Conservation (phyloP, 2,113 vertebrate genomes). For the Cyrtonyx montezumae region DNA sequence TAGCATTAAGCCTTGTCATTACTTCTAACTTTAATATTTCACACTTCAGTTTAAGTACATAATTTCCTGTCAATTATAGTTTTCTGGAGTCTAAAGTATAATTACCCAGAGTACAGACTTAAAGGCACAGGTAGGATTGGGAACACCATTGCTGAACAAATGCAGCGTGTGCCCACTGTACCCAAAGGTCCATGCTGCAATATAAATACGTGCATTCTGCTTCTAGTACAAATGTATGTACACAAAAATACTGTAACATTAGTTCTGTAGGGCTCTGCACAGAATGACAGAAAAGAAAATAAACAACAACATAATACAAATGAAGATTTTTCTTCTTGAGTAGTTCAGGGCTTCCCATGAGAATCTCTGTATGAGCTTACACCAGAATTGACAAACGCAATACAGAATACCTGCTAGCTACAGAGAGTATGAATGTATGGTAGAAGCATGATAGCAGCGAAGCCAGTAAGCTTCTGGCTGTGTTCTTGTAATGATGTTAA, state of each 20-base stretch:
- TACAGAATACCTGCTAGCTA: neutral
- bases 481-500: neutral
- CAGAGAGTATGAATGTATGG: fast-evolving
- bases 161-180: neutral
- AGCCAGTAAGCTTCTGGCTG: neutral
- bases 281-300: neutral
- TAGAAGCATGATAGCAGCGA: neutral
- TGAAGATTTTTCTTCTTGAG: neutral
- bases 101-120: neutral
- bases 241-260: neutral
- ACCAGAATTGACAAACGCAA: neutral
- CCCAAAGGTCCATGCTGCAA: neutral
- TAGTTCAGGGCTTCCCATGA: neutral
- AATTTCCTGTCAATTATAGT: neutral
- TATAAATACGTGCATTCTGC: neutral
- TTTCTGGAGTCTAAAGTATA: neutral
- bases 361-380: neutral
- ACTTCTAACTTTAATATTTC: neutral
- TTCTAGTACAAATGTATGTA: neutral
- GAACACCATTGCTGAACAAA: neutral
- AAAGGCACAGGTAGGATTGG: neutral
- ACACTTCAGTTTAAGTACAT: neutral
- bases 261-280: neutral
- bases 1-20: neutral
- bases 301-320: fast-evolving